phyloP scores from a whole-genome alignment of 1,140 invertebrate genomes.

The Cyclargus thomasi region DNA sequence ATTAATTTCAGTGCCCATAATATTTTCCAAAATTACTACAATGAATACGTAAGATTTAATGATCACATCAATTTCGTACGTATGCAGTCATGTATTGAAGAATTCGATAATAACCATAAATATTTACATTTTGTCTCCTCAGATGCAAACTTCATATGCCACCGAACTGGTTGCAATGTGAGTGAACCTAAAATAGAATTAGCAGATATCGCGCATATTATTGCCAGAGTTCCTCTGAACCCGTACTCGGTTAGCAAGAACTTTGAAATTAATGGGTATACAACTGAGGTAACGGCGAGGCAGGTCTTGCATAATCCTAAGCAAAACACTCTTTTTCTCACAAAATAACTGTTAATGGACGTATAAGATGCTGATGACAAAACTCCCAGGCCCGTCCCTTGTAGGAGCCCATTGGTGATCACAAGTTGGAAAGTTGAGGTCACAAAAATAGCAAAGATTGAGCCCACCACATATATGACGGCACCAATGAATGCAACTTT shows the following conservation, averaged over 20 bases:
- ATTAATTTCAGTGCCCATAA: too few species aligned
- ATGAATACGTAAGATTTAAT: too few species aligned
- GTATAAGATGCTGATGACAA: neutral
- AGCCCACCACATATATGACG: neutral
- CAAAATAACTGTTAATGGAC: neutral
- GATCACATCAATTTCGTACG: too few species aligned
- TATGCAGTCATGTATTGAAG: too few species aligned
- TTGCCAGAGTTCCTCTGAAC: neutral
- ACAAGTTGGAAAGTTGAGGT: conserved; percentile 5
- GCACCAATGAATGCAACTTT: neutral
- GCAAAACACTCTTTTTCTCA: neutral
- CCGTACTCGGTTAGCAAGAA: neutral
- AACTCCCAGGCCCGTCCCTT: neutral
- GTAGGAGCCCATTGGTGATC: conserved; percentile 6
- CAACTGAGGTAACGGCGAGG: neutral
- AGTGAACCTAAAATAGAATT: neutral
- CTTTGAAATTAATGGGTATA: neutral
- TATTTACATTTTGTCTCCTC: neutral
- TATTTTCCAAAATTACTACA: too few species aligned
- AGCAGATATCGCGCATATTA: neutral
- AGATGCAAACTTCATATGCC: neutral
- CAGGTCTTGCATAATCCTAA: conserved; percentile 10
- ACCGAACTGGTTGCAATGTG: neutral
- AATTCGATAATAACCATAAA: neutral
- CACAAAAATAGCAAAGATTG: conserved; percentile 5